Evolutionary conservation across 2,113 vertebrate genomes (phyloP).

Genomic region (Gobio gobio): DNA sequence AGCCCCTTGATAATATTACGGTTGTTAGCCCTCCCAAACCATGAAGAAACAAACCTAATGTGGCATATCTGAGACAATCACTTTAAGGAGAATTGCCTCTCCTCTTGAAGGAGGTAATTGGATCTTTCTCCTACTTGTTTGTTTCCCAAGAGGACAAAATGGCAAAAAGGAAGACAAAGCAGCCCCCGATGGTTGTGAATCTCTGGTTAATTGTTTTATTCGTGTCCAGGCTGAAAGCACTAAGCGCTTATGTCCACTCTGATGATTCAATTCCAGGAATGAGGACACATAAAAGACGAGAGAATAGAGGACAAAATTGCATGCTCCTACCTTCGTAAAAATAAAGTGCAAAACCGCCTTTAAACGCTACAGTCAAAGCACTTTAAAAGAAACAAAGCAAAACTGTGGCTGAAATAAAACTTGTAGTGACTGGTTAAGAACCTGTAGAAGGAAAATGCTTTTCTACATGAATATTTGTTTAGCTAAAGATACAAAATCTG

Average conservation of each 20-base stretch:
- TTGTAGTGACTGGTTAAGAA: too few species aligned
- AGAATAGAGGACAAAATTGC: constrained; percentile 17
- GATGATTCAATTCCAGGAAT: constrained; percentile 41
- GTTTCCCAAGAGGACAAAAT: constrained; percentile 59
- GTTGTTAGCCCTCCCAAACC: constrained; percentile 46
- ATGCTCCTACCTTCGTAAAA: neutral
- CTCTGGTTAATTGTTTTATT: constrained; percentile 48
- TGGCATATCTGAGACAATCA: constrained; percentile 69
- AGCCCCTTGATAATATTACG: constrained; percentile 39
- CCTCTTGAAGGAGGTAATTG: constrained; percentile 69
- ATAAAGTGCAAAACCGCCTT: neutral
- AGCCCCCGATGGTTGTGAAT: constrained; percentile 53
- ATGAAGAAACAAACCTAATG: constrained; percentile 56
- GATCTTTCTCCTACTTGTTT: constrained; percentile 69
- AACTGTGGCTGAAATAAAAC: neutral
- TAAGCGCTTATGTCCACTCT: constrained; percentile 28
- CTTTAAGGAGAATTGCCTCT: constrained; percentile 69
- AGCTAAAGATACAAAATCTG: neutral
- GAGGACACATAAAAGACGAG: constrained; percentile 1
- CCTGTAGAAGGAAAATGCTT: neutral
- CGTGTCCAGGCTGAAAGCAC: constrained; percentile 45
- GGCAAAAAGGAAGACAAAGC: constrained; percentile 55
- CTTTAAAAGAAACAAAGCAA: neutral
- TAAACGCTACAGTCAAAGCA: neutral
- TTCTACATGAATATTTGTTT: neutral